Evolutionary conservation across 2,888 invertebrate genomes (phyloP), one percentile per base, ranked within the genome.

Genomic region (Toxonevra muliebris): DNA sequence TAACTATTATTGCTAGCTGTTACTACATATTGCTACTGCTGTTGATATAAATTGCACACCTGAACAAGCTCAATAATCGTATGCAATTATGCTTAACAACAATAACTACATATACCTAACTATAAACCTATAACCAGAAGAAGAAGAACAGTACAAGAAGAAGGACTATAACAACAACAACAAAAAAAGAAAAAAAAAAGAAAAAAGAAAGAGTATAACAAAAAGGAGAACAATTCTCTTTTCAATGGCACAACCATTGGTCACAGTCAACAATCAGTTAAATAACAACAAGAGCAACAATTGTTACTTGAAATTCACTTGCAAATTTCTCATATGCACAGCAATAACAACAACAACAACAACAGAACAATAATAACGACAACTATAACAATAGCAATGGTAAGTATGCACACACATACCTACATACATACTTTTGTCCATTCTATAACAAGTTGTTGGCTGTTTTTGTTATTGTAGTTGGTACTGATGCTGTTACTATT

Each of bases 1-100:
- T 7, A 30, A 30, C 30, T 30, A 30, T 30, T 30, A 30, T 30
- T 30, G 7, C 7, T 30, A 7, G 41, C 63, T 57, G 54, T 61
- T 65, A n/a, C 42, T 45, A 41, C 54, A 12, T 54, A 20, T 59
- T 30, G 43, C 42, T 65, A 19, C 13, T 17, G 41, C 41, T 65
- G 43, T 43, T 58, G 42, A 53, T 30, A 20, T 57, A 82, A 82
- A 81, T 80, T 82, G 82, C 80, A 83, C 84, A 83, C 84, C 82
- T 83, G 82, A 83, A 83, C 80, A 79, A 82, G 80, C 82, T 80
- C 77, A 80, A 81, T 83, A 83, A 84, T 83, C 84, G 81, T 80
- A 83, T 84, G 83, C 83, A 84, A 83, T 83, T 83, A 84, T 84
- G 84, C 79, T 80, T 78, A 79, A 82, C 82, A 82, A 80, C 82